Percentiles rank a stretch among this genome's conserved stretches.
Evolutionary conservation across 2,797 vertebrate species (phyloP).

Genomic region (Propithecus deckenii): DNA sequence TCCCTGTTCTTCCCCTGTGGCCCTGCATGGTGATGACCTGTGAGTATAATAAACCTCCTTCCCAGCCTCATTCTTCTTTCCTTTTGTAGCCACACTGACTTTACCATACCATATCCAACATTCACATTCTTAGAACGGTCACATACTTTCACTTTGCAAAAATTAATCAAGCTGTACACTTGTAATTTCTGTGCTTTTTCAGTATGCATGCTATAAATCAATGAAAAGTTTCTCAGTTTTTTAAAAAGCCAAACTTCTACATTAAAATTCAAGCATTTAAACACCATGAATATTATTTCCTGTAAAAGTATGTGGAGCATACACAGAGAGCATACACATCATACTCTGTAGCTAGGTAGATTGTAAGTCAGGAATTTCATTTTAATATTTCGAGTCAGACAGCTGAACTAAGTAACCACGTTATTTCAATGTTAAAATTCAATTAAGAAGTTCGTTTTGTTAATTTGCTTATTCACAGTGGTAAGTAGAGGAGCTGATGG

Average conservation of each 20-base stretch:
- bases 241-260: background rate
- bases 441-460: background rate
- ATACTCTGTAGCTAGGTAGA: background rate
- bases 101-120: background rate
- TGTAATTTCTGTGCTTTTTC: background rate
- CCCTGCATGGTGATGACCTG: background rate
- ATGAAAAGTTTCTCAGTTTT: background rate
- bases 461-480: background rate
- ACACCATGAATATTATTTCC: background rate
- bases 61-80: background rate
- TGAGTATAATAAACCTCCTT: background rate
- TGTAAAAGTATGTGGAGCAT: background rate
- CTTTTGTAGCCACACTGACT: too few relatives aligned
- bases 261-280: conserved; percentile 30
- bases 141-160: background rate
- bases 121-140: background rate
- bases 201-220: background rate
- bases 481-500: background rate
- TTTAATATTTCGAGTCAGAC: conserved; percentile 16
- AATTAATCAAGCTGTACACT: background rate
- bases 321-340: background rate
- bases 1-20: background rate
- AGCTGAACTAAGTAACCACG: background rate
- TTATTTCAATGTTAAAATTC: background rate
- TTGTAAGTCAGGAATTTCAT: conserved; percentile 44